Base-by-base conservation (phyloP, 2,888 invertebrate genomes). In the Catocala nupta region DNA sequence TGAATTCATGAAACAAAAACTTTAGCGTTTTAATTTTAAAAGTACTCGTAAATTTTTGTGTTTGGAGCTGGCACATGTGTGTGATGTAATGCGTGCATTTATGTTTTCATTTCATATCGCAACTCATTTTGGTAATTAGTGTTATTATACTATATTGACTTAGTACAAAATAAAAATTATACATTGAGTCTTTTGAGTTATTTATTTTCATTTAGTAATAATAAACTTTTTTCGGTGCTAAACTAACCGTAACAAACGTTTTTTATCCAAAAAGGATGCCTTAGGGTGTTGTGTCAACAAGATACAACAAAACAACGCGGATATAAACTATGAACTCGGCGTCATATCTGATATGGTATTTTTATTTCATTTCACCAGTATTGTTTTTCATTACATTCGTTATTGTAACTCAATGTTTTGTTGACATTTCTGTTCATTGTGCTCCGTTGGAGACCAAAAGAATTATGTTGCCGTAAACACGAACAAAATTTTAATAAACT, bases 401-500 rank as follows among this genome's bases (percentile, higher is more conserved):
- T 66, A 68, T 66, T 70, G 62, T 63, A 47, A 59, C 52, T 70
- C 59, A 55, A 51, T 65, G 58, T 65, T 64, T 65, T 64, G 73
- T 75, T 81, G 69, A 75, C 63, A 69, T 71, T 77, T 71, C 60
- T 69, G 69, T 73, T 64, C 63, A 71, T 68, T 67, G 72, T 66
- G 50, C 63, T 70, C 67, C 52, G 55, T 63, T 77, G 55, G 70
- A 70, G 65, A 73, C 80, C 72, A 76, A 86, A 83, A 80, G 81
- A 84, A 80, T 82, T 77, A 80, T 83, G 75, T 74, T 65, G 58
- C 65, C 72, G 73, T 81, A 79, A 86, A 80, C 80, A 80, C 72
- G 75, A 85, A 87, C 82, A 85, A 85, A 54, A 87, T 86, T 86
- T 86, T 81, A 84, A 86, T 86, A 86, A 86, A 87, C 83, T 83